Base-by-base conservation (phyloP, 2,113 vertebrate species). In the Morone chrysops region DNA sequence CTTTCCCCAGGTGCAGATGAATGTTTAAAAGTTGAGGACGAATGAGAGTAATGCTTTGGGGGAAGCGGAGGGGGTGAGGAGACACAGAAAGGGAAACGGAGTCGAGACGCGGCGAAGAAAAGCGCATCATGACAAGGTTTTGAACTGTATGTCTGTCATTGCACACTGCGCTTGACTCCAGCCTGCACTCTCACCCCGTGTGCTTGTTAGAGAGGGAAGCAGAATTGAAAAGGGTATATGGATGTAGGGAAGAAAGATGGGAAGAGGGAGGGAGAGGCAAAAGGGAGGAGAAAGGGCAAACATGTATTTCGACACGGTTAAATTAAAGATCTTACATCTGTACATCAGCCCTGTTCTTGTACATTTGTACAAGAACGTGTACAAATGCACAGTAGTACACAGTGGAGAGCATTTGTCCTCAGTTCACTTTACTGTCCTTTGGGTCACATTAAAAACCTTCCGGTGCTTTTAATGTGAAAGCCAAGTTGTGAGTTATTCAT, bases 141-240 rank as follows among this genome's bases (percentile, higher is more conserved):
- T 93, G 88, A 94, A 93, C 92, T 25, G 36, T 50, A 61, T 81
- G 87, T 84, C 87, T 89, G 76, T 88, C 87, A 71, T 78, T 87
- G 85, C 86, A 63, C 62, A n/a, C 53, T 22, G 85, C 59, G 54
- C 73, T 94, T 94, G 90, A 94, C 93, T 93, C 86, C 63, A 66
- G 68, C 56, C 78, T 89, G 92, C 90, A 92, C 89, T 87, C 76
- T 91, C 79, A 83, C 90, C 87, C 84, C 45, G 74, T 80, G 81
- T 82, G 86, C 88, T 93, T 89, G 90, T 93, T 84, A 87, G 74
- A 81, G 89, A 85, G 77, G 81, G 50, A 83, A 80, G 77, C 61
- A 67, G 78, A 71, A 80, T 14, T 61, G 87, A 80, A 86, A 87
- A 80, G 84, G 82, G 75, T n/a, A 60, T 75, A 12, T 12, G 71